phyloP scores from a whole-genome alignment of 2,888 invertebrate genomes.

The Parochlus steinenii region DNA sequence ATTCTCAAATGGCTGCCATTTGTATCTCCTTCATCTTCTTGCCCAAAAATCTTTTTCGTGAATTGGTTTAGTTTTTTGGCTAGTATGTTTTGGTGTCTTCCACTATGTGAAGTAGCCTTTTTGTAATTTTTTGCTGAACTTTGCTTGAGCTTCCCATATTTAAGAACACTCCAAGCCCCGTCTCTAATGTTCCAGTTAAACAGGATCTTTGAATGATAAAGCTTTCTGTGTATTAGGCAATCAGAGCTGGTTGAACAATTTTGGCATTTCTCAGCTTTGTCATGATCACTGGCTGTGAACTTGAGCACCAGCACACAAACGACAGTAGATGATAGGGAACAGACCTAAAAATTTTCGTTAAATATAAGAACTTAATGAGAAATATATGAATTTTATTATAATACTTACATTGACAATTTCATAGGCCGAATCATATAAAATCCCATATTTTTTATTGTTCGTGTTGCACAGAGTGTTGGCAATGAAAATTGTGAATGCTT shows the following conservation, averaged over 20 bases:
- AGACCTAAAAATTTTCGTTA: constrained; percentile 19
- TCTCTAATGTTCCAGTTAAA: constrained; percentile 30
- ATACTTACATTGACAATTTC: constrained; percentile 25
- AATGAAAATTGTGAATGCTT: constrained; percentile 29
- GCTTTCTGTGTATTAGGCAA: constrained; percentile 26
- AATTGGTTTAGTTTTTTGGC: constrained; percentile 21
- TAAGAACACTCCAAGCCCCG: constrained; percentile 28
- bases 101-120: constrained; percentile 13
- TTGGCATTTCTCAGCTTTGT: constrained; percentile 20
- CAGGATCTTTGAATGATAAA: constrained; percentile 28
- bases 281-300: constrained; percentile 28
- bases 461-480: constrained; percentile 29
- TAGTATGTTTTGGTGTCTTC: constrained; percentile 15
- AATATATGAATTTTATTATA: neutral
- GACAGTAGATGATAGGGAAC: constrained; percentile 25
- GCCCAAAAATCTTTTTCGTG: constrained; percentile 23
- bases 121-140: constrained; percentile 17
- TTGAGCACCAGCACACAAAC: constrained; percentile 28
- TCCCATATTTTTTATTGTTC: constrained; percentile 29
- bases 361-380: constrained; percentile 1
- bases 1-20: constrained; percentile 21
- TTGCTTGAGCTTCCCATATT: constrained; percentile 28
- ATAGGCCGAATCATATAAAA: constrained; percentile 31
- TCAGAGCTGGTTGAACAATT: constrained; percentile 25
- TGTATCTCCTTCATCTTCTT: constrained; percentile 22